phyloP scores from a whole-genome alignment of 2,113 vertebrate genomes.

The Delphinapterus leucas region DNA sequence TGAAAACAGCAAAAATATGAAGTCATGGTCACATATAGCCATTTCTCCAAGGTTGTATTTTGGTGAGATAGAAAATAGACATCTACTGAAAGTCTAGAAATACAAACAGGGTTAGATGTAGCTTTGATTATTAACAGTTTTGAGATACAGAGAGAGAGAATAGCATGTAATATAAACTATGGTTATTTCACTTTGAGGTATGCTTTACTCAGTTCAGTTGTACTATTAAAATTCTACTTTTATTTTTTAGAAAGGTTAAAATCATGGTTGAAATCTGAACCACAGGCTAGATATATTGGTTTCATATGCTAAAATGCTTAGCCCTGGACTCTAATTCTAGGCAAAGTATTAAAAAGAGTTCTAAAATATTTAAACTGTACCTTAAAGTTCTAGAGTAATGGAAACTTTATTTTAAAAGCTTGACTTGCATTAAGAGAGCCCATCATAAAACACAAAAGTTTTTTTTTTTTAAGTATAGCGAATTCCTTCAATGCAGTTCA shows the following conservation, averaged over 20 bases:
- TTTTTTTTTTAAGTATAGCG: background rate
- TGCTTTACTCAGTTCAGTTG: background rate
- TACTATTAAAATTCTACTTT: background rate
- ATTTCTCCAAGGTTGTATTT: background rate
- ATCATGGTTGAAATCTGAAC: slow-evolving; percentile 3
- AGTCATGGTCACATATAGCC: background rate
- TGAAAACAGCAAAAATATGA: background rate
- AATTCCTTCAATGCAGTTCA: background rate
- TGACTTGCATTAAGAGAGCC: background rate
- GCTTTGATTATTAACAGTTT: background rate
- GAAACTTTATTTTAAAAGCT: background rate
- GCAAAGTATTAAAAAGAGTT: slow-evolving; percentile 65
- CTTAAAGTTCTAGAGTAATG: background rate
- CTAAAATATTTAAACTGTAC: slow-evolving; percentile 51
- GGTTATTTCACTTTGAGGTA: background rate
- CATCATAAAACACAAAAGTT: background rate
- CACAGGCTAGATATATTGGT: background rate
- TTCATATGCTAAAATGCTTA: background rate
- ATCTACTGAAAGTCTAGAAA: background rate
- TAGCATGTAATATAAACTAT: background rate
- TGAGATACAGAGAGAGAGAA: background rate
- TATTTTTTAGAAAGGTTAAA: background rate
- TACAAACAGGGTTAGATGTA: background rate
- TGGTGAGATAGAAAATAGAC: background rate
- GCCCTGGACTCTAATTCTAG: slow-evolving; percentile 47